Percentiles rank a stretch among this genome's conserved stretches.
phyloP scores from a whole-genome alignment of 37 sponge, comb jelly and placozoan species.

The Tethya wilhelma region DNA sequence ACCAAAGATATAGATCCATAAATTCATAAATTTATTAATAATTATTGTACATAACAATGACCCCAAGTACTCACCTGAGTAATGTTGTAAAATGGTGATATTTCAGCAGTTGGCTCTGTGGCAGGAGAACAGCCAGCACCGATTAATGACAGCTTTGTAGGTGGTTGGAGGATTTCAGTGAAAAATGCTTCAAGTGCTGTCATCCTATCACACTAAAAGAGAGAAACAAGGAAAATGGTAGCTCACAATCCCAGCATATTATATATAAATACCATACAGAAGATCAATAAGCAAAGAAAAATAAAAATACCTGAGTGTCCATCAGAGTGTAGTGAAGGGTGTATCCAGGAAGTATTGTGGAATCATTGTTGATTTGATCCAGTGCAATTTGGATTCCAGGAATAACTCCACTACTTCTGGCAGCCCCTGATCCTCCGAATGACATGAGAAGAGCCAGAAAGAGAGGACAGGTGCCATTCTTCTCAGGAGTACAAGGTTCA shows the following conservation, averaged over 20 bases:
- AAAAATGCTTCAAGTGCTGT: conserved; percentile 1
- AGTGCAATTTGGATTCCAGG: conserved; percentile 42
- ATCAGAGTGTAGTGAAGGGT: conserved; percentile 32
- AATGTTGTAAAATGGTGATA: conserved; percentile 28
- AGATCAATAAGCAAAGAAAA: too few species aligned
- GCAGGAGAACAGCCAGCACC: conserved; percentile 44
- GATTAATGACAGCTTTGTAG: conserved; percentile 13
- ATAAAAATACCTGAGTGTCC: too few species aligned
- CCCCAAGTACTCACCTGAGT: conserved; percentile 35
- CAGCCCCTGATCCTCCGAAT: conserved; percentile 23
- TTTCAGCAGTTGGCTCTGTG: conserved; percentile 37
- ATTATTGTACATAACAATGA: too few species aligned
- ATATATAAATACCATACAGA: too few species aligned
- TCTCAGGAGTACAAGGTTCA: too few species aligned
- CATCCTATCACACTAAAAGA: conserved; percentile 19
- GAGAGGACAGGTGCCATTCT: too few species aligned
- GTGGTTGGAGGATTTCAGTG: conserved; percentile 8
- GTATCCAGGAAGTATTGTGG: conserved; percentile 33
- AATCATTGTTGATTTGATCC: conserved; percentile 40
- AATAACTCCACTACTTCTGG: too few species aligned
- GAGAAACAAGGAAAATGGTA: too few species aligned
- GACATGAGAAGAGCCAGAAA: too few species aligned
- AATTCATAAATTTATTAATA: too few species aligned
- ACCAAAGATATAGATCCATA: too few species aligned
- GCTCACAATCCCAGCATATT: too few species aligned